Conservation (phyloP, 2,113 vertebrate genomes). For the Chaetorhynchus papuensis region DNA sequence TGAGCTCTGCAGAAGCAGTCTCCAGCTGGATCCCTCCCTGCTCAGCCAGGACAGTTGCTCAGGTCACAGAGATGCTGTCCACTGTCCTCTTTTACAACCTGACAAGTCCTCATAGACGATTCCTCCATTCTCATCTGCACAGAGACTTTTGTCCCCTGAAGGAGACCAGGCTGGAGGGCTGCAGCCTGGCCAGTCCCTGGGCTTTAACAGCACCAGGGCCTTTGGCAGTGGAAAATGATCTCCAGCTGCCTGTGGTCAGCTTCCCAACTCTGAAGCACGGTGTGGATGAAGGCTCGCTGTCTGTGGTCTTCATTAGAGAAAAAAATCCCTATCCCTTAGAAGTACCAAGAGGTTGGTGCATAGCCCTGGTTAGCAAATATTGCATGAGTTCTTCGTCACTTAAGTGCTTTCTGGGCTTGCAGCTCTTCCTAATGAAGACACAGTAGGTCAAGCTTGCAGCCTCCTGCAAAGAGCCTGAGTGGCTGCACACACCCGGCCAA, state of each 20-base stretch:
- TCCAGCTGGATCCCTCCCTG: background rate
- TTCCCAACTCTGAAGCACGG: background rate
- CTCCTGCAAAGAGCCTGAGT: background rate
- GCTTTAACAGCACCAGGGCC: background rate
- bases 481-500: rapidly evolving
- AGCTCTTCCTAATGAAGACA: background rate
- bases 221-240: background rate
- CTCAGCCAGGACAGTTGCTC: background rate
- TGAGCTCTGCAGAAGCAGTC: background rate
- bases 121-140: background rate
- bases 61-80: background rate
- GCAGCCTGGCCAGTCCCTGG: background rate
- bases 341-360: background rate
- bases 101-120: background rate
- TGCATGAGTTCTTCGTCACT: background rate
- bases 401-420: background rate
- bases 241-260: background rate
- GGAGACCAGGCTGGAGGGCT: background rate
- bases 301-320: background rate
- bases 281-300: background rate
- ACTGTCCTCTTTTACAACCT: background rate
- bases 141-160: background rate
- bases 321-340: background rate
- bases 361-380: background rate
- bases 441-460: background rate